These are phyloP conservation scores for Myrmophylax atrothorax DNA, from an alignment of 2,113 vertebrate species.

Conservation along the genomic window DNA sequence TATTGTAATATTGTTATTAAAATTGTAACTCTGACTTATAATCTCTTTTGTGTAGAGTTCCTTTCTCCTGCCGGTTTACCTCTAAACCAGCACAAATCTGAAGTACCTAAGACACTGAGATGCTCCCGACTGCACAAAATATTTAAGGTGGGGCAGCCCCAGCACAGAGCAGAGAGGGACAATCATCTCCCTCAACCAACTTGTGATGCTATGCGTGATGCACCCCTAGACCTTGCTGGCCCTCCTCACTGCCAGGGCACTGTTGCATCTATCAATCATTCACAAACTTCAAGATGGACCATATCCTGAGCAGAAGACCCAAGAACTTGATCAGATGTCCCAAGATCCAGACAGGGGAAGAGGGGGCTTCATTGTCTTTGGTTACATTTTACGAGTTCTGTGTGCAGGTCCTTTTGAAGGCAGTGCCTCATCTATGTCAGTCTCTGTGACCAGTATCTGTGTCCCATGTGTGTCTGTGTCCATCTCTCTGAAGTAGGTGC, in stretches of 20 bases:
- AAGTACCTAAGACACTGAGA: neutral
- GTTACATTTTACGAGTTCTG: neutral
- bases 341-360: neutral
- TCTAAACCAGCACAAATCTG: no score
- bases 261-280: no score
- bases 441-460: neutral
- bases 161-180: neutral
- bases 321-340: neutral
- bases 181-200: rapidly evolving
- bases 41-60: no score
- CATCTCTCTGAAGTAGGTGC: neutral
- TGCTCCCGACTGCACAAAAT: neutral
- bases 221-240: rapidly evolving
- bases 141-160: neutral
- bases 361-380: rapidly evolving
- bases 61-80: no score
- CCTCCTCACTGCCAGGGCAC: neutral
- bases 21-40: no score
- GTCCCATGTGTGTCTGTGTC: neutral
- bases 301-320: neutral
- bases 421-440: neutral
- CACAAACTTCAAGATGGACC: neutral
- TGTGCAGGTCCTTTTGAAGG: neutral
- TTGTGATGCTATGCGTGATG: no score
- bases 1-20: no score